Evolutionary conservation across 2,797 vertebrate genomes (phyloP), one percentile per base, ranked within the genome.

Genomic region (Chaenodraco wilsoni): DNA sequence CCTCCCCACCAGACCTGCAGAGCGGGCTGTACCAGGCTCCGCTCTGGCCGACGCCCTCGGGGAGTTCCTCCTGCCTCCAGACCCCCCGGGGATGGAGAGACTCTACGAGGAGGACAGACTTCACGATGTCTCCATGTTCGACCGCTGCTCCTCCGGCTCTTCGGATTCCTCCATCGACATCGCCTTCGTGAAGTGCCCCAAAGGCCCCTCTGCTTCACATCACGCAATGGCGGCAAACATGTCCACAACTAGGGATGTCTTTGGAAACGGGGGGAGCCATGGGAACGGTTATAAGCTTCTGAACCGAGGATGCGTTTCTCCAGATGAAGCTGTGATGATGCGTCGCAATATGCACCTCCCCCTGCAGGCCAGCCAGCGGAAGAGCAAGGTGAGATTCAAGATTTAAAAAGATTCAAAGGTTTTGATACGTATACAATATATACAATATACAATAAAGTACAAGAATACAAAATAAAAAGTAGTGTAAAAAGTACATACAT

Each of bases 161-260:
- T 98, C 97, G 0, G 96, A 98, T 76, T 99, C 97, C 78, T 99
- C 97, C 88, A 94, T 98, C 41, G 98, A 99, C 84, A 98, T 99
- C 49, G 96, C 97, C 77, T 99, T 99, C 60, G 95, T 98, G 55
- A 93, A 82, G 79, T 95, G 96, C 79, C 96, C 96, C 3, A 95
- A 96, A 94, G 93, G 84, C 91, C 95, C 91, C 56, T 91, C 69
- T 0, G 79, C 19, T 0, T 92, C 91, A 75, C 96, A 87, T 55
- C 85, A 82, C 0, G 49, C 78, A 0, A 74, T 81, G 48, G 86
- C 83, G 1, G 71, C 72, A 0, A 89, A 83, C 1, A 78, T 87
- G 12, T 74, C 81, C 0, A 65, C 82, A 2, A 75, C 91, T 40
- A 66, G 81, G n/a, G 95, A 96, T 23, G 91, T 95, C 1, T 96